Percentiles rank a stretch among this genome's conserved stretches.
Conservation (phyloP, 2,113 vertebrate genomes). For the Sinocyclocheilus grahami region DNA sequence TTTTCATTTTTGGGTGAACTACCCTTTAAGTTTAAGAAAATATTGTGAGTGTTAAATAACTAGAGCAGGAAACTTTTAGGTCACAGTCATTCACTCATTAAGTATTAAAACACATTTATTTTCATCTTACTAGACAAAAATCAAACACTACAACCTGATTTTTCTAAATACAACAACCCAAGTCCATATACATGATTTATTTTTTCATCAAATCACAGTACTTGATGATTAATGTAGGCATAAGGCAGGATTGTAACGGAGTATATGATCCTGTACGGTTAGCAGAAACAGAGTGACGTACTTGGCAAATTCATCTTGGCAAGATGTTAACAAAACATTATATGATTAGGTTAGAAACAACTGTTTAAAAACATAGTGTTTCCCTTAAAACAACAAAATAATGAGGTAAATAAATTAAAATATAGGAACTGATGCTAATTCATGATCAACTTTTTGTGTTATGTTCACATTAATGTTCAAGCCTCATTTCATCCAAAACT, state of each 20-base stretch:
- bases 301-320: conserved; percentile 2
- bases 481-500: neutral
- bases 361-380: neutral
- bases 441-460: neutral
- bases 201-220: neutral
- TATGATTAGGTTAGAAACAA: neutral
- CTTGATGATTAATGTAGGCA: neutral
- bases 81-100: neutral
- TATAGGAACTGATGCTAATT: neutral
- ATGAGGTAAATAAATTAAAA: conserved; percentile 32
- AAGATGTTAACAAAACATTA: neutral
- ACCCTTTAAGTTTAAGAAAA: neutral
- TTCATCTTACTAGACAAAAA: neutral
- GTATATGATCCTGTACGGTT: neutral
- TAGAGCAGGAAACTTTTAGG: neutral
- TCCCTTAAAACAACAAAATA: neutral
- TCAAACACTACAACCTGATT: neutral
- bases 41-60: neutral
- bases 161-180: neutral
- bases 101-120: neutral
- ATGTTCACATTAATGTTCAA: conserved; percentile 43
- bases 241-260: neutral
- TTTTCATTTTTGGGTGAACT: neutral
- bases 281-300: neutral
- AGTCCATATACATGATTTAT: neutral